Conservation (phyloP, 1,140 invertebrate species). For the Formica selysi region DNA sequence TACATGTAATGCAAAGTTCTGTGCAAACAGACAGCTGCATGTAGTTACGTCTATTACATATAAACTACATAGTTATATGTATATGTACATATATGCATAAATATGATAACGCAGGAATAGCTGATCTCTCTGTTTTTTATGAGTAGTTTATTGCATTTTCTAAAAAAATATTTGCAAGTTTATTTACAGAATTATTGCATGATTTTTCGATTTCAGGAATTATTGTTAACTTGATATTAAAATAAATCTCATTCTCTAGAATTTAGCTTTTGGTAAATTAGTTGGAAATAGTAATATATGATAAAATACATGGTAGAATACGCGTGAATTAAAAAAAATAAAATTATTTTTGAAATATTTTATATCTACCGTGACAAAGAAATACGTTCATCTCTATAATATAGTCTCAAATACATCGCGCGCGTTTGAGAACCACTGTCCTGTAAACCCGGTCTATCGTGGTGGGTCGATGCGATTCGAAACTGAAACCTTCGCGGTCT, state of each 20-base stretch:
- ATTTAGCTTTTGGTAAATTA: background rate
- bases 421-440: slow-evolving; percentile 50
- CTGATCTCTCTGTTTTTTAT: background rate
- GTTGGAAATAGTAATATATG: background rate
- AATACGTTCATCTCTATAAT: background rate
- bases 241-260: background rate
- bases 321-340: no score
- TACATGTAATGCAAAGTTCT: slow-evolving; percentile 44
- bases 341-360: no score
- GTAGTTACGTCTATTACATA: slow-evolving; percentile 9
- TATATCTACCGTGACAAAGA: background rate
- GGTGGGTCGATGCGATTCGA: slow-evolving; percentile 32
- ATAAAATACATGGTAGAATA: background rate
- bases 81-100: background rate
- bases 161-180: background rate
- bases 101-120: slow-evolving; percentile 2
- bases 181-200: background rate
- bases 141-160: background rate
- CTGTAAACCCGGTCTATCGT: slow-evolving; percentile 19
- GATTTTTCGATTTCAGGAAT: background rate
- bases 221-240: background rate
- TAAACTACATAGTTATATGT: background rate
- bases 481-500: slow-evolving; percentile 45
- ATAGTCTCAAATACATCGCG: background rate
- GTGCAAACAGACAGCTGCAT: slow-evolving; percentile 9